Base-by-base conservation (phyloP, 2,888 invertebrate species). In the Aleiodes alternator region DNA sequence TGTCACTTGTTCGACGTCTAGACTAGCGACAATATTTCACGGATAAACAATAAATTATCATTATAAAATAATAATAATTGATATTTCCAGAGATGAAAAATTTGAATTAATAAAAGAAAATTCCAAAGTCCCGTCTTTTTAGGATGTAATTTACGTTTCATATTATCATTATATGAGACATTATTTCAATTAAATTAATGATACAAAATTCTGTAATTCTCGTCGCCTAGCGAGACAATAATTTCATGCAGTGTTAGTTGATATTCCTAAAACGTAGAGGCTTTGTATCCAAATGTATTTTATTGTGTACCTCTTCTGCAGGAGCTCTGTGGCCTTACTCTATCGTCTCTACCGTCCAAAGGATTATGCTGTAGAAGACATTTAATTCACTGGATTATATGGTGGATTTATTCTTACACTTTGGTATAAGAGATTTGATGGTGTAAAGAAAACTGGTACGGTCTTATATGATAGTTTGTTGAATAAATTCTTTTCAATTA, bases 311-410 rank as follows among this genome's bases (percentile, higher is more conserved):
- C 29, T 14, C 50, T 48, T n/a, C 57, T 70, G 69, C 59, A 70
- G 43, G 3, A 71, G 72, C 72, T 59, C 74, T 69, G 71, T 59
- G 57, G 69, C 59, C 53, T 29, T n/a, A 38, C 59, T 23, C 23
- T 29, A 71, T 50, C 29, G 72, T 55, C 43, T 8, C 64, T 53
- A 75, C 70, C 43, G 23, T 59, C 23, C 50, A 53, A 53, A 6
- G 69, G 53, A 70, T 71, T 71, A 71, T 48, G 8, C 61, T 77
- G 57, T 51, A 51, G 51, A 66, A 72, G 56, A 72, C 72, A 69
- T 51, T 76, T 76, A 72, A 76, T 66, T 69, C 72, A 29, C 29
- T 71, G 70, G 77, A 70, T 71, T 77, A 77, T 74, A 74, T 71
- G 59, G 34, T 71, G 59, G 73, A 77, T 72, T 74, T 71, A 74